These are phyloP conservation scores for Trinorchestia longiramus DNA, from an alignment of 1,140 invertebrate species.

Conservation along the genomic window DNA sequence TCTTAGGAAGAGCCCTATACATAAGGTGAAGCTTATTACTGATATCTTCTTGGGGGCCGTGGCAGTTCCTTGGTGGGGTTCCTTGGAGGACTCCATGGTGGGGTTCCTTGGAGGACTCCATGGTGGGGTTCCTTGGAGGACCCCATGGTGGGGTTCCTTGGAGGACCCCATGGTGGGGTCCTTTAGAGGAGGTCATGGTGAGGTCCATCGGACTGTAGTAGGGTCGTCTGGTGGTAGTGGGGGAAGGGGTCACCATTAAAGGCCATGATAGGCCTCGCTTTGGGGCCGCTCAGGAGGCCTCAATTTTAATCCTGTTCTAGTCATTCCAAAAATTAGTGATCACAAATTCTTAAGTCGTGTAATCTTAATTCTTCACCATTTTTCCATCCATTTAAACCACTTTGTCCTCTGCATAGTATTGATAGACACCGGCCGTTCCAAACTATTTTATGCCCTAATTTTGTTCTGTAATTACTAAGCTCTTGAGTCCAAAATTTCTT, in stretches of 20 bases:
- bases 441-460: no score
- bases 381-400: neutral
- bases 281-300: neutral
- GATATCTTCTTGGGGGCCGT: no score
- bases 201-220: no score
- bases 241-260: neutral
- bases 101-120: no score
- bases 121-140: no score
- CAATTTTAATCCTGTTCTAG: neutral
- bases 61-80: neutral
- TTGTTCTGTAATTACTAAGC: no score
- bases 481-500: no score
- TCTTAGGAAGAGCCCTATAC: constrained; percentile 95
- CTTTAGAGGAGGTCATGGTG: neutral
- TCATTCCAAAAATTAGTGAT: no score
- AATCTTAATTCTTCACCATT: neutral
- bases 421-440: no score
- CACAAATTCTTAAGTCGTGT: neutral
- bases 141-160: neutral
- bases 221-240: neutral
- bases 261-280: neutral
- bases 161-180: no score
- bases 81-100: no score
- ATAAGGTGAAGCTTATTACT: constrained; percentile 78
- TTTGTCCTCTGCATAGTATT: neutral